Conservation (phyloP, 2,797 vertebrate species). For the Buphagus erythrorhynchus region DNA sequence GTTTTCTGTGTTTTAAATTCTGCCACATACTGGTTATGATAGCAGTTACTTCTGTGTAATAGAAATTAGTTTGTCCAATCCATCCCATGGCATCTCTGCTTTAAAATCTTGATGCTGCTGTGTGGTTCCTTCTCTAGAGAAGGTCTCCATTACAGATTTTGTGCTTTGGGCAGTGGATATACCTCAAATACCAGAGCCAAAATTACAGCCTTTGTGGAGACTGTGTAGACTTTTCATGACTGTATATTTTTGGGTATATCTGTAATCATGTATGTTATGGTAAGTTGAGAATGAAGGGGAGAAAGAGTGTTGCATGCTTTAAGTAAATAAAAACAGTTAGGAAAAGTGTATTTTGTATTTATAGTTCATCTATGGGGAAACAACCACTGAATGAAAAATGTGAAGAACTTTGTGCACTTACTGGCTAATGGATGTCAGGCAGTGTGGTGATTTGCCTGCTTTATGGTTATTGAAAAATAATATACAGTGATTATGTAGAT, state of each 20-base stretch:
- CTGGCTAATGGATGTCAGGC: constrained; percentile 61
- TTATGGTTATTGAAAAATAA: constrained; percentile 72
- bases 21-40: neutral
- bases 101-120: neutral
- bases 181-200: neutral
- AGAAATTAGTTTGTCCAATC: neutral
- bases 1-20: neutral
- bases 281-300: neutral
- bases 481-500: constrained; percentile 64
- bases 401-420: constrained; percentile 55
- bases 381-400: constrained; percentile 46
- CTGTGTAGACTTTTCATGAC: neutral
- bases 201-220: neutral
- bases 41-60: neutral
- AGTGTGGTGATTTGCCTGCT: constrained; percentile 40
- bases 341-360: constrained; percentile 58
- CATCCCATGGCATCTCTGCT: neutral
- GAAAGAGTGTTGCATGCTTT: neutral
- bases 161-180: neutral
- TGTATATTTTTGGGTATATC: neutral
- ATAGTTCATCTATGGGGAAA: constrained; percentile 30
- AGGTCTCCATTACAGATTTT: neutral
- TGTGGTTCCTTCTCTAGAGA: neutral
- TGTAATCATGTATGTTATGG: neutral
- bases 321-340: constrained; percentile 23